phyloP scores from a whole-genome alignment of 1,140 invertebrate genomes.

The Globodera ellingtonae region DNA sequence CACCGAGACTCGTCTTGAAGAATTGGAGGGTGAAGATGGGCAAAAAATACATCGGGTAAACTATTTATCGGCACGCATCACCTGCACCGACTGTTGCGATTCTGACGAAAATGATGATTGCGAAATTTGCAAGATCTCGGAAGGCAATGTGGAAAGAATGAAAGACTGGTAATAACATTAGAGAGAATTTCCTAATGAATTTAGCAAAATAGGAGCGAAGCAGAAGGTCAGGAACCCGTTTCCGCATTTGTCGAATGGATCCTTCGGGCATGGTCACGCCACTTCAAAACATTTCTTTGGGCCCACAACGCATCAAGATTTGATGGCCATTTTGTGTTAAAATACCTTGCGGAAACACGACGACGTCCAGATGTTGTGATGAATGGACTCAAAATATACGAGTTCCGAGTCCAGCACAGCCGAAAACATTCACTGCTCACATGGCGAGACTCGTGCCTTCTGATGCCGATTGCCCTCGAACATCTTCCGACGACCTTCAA shows the following conservation, averaged over 20 bases:
- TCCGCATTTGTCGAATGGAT: not conserved
- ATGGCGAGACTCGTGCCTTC: not conserved
- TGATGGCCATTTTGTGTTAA: not conserved
- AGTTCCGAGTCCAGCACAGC: not conserved
- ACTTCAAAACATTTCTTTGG: not conserved
- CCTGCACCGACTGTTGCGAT: not conserved
- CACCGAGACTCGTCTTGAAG: not conserved
- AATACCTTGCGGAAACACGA: not conserved
- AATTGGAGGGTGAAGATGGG: not conserved
- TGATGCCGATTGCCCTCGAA: not conserved
- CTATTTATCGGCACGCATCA: not conserved
- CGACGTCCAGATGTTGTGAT: not conserved
- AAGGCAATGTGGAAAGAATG: not conserved
- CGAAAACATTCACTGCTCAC: not conserved
- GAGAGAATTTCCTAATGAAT: not conserved
- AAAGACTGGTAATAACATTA: not conserved
- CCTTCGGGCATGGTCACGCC: not conserved
- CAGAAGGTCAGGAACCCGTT: not conserved
- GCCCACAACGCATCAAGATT: slow-evolving; percentile 2
- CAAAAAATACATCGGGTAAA: not conserved
- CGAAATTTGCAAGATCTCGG: not conserved
- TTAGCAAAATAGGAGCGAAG: not conserved
- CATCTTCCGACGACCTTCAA: not conserved
- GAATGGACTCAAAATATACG: not conserved
- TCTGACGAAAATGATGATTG: not conserved